Conservation (phyloP, 2,888 invertebrate genomes). For the Tuberolachnus salignus region DNA sequence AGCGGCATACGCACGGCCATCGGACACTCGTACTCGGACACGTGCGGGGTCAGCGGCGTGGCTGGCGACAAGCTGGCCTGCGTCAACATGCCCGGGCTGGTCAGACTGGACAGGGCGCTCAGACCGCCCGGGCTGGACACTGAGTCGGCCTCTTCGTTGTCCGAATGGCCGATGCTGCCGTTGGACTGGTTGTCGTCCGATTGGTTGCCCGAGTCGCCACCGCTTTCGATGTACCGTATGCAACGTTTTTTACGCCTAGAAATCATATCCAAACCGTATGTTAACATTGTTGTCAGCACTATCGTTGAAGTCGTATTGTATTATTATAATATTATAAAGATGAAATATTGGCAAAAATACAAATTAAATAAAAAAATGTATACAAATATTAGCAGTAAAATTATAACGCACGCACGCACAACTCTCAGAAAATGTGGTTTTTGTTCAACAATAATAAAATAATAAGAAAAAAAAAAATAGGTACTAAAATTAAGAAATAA, state of each 20-base stretch:
- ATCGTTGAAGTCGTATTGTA: neutral
- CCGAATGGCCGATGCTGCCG: slow-evolving; percentile 76
- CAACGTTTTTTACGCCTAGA: slow-evolving; percentile 96
- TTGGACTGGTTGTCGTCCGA: slow-evolving; percentile 79
- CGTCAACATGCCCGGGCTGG: slow-evolving; percentile 74
- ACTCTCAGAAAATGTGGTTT: slow-evolving; percentile 50
- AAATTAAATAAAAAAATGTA: slow-evolving; percentile 22
- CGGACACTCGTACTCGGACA: slow-evolving; percentile 62
- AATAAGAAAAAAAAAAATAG: neutral
- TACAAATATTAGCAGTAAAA: slow-evolving; percentile 38
- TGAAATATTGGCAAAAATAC: slow-evolving; percentile 4
- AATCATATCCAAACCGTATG: slow-evolving; percentile 58
- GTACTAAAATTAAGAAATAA: neutral
- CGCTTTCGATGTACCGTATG: slow-evolving; percentile 89
- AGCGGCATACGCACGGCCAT: slow-evolving; percentile 60
- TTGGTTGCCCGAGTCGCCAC: slow-evolving; percentile 71
- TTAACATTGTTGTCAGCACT: neutral
- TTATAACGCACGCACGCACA: slow-evolving; percentile 48
- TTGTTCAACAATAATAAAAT: slow-evolving; percentile 17
- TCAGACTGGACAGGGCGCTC: slow-evolving; percentile 73
- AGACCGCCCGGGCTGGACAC: slow-evolving; percentile 69
- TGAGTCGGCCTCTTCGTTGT: slow-evolving; percentile 67
- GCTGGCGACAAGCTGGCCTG: slow-evolving; percentile 75
- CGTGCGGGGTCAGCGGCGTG: slow-evolving; percentile 64
- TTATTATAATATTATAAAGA: neutral